These are phyloP conservation scores for Drosophila funebris DNA, from an alignment of 1,140 invertebrate genomes.

Conservation along the genomic window DNA sequence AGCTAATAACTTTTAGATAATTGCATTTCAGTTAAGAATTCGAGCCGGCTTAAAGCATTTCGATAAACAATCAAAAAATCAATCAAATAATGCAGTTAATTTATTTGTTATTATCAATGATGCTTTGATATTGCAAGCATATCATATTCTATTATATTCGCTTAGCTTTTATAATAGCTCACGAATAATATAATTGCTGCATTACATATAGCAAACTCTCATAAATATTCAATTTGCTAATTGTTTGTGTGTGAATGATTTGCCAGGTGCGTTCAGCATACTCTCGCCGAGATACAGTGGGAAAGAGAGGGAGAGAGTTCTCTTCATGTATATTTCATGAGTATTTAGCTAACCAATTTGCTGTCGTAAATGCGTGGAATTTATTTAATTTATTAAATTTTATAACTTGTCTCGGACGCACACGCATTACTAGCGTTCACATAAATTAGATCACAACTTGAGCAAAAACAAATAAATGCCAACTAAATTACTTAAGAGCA, in stretches of 20 bases:
- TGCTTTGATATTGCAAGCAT: too few species aligned
- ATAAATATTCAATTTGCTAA: constrained; percentile 2
- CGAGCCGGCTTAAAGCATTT: too few species aligned
- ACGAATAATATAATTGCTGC: not conserved
- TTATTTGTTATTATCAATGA: too few species aligned
- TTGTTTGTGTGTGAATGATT: constrained; percentile 13
- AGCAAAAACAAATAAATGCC: constrained; percentile 29
- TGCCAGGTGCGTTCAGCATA: not conserved
- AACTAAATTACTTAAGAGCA: constrained; percentile 27
- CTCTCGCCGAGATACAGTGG: not conserved
- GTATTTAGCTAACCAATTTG: constrained; percentile 62
- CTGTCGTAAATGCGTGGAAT: constrained; percentile 32
- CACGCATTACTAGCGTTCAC: constrained; percentile 52
- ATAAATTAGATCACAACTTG: constrained; percentile 66
- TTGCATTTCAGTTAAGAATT: too few species aligned
- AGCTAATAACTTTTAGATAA: too few species aligned
- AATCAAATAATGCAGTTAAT: too few species aligned
- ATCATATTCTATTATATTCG: too few species aligned
- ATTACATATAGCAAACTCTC: not conserved
- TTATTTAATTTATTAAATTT: constrained; percentile 50
- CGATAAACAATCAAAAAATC: too few species aligned
- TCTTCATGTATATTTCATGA: constrained; percentile 7
- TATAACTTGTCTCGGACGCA: constrained; percentile 42
- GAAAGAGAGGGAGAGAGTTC: not conserved
- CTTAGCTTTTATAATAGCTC: too few species aligned